Percentiles rank a stretch among this genome's conserved stretches.
Conservation (phyloP, 2,888 invertebrate genomes). For the Blera fallax region DNA sequence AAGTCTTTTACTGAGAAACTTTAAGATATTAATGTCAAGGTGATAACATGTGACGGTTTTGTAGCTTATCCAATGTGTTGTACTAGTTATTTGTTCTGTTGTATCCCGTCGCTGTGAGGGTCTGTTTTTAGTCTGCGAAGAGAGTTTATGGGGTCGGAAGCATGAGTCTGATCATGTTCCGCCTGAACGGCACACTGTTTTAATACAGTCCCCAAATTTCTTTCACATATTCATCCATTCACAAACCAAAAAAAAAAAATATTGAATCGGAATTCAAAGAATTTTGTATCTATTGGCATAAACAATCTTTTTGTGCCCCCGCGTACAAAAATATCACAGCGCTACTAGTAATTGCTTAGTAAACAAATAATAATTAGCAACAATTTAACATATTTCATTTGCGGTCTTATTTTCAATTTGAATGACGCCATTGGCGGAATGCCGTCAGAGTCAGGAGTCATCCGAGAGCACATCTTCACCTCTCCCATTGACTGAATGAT, state of each 20-base stretch:
- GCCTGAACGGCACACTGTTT: too few species aligned
- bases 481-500: not conserved
- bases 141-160: too few species aligned
- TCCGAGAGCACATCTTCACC: not conserved
- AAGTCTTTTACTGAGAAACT: too few species aligned
- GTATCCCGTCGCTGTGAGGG: too few species aligned
- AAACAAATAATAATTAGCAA: constrained; percentile 11
- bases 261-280: not conserved
- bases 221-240: too few species aligned
- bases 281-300: not conserved
- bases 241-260: not conserved
- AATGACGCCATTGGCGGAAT: constrained; percentile 3
- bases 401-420: not conserved
- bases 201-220: too few species aligned
- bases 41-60: too few species aligned
- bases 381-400: not conserved
- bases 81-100: too few species aligned
- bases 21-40: too few species aligned
- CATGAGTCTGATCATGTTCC: too few species aligned
- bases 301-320: not conserved
- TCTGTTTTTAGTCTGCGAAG: too few species aligned
- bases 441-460: not conserved
- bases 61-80: too few species aligned
- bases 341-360: constrained; percentile 2
- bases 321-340: not conserved